Conservation (phyloP, 64 coral and sea anemone genomes). For the Exaiptasia diaphana region DNA sequence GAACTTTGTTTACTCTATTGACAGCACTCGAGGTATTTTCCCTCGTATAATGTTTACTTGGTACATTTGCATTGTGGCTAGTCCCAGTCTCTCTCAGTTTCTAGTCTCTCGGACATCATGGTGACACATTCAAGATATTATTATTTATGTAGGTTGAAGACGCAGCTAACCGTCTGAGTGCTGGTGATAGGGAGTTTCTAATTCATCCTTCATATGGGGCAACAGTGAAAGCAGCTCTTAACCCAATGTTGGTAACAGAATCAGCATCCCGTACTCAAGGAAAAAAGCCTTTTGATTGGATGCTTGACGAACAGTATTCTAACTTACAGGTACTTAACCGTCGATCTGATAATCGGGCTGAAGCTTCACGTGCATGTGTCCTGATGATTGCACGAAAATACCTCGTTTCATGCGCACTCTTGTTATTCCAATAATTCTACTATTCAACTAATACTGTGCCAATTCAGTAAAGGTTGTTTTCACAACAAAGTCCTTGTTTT, state of each 20-base stretch:
- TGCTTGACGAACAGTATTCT: conserved; percentile 84
- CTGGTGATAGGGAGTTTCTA: conserved; percentile 90
- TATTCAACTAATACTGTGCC: too few relatives aligned
- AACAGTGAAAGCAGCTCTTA: conserved; percentile 69
- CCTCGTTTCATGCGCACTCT: background rate
- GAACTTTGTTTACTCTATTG: conserved; percentile 72
- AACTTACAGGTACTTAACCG: conserved; percentile 60
- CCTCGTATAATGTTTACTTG: too few relatives aligned
- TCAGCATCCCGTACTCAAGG: conserved; percentile 40
- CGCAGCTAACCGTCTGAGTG: conserved; percentile 68
- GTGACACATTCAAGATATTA: too few relatives aligned
- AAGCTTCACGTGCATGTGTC: too few relatives aligned
- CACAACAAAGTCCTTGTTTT: too few relatives aligned
- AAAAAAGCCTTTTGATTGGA: conserved; percentile 99
- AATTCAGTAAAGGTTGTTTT: too few relatives aligned
- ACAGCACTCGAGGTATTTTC: conserved; percentile 90
- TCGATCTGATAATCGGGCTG: too few relatives aligned
- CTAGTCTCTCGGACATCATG: too few relatives aligned
- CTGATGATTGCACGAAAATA: background rate
- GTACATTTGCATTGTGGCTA: too few relatives aligned
- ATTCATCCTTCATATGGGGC: conserved; percentile 88
- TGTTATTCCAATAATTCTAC: too few relatives aligned
- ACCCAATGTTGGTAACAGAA: conserved; percentile 57
- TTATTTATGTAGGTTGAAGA: conserved; percentile 78
- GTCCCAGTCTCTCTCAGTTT: too few relatives aligned